Percentiles rank a stretch among this genome's conserved stretches.
Evolutionary conservation across 2,797 vertebrate genomes (phyloP).

Genomic region (Craterocephalus amniculus): DNA sequence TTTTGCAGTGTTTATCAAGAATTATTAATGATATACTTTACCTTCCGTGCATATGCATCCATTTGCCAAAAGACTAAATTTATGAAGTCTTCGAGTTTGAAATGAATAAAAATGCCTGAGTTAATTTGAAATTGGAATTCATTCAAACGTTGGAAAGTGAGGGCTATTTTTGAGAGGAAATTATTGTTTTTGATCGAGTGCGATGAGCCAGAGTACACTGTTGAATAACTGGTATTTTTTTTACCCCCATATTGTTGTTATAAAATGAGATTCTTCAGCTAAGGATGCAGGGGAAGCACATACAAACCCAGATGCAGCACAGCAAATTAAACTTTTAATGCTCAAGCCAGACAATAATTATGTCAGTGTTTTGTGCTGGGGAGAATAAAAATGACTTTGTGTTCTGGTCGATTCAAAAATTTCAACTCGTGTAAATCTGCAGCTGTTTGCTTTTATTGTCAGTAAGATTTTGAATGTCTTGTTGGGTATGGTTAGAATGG

Average conservation of each 20-base stretch:
- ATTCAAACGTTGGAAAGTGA: constrained; percentile 19
- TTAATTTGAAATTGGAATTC: constrained; percentile 26
- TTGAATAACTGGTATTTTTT: constrained; percentile 48
- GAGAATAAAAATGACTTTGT: constrained; percentile 22
- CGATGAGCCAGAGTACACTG: constrained; percentile 40
- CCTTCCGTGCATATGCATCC: not conserved
- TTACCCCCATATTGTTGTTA: constrained; percentile 33
- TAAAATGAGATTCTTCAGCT: constrained; percentile 66
- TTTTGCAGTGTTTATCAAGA: not conserved
- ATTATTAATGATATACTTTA: not conserved
- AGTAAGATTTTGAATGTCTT: no score
- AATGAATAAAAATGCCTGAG: not conserved
- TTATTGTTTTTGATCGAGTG: constrained; percentile 26
- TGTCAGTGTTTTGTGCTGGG: constrained; percentile 5
- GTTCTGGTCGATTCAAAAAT: not conserved
- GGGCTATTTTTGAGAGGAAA: constrained; percentile 27
- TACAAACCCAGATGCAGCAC: constrained; percentile 10
- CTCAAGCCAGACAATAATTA: constrained; percentile 1
- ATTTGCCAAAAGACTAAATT: not conserved
- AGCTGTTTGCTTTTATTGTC: constrained; percentile 10
- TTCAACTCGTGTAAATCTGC: constrained; percentile 10
- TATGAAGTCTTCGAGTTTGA: constrained; percentile 14
- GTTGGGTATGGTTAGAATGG: not conserved
- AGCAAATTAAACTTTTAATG: constrained; percentile 28
- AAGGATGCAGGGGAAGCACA: constrained; percentile 38